Evolutionary conservation across 2,888 invertebrate species (phyloP), one percentile per base, ranked within the genome.

Genomic region (Hydropsyche betteni): DNA sequence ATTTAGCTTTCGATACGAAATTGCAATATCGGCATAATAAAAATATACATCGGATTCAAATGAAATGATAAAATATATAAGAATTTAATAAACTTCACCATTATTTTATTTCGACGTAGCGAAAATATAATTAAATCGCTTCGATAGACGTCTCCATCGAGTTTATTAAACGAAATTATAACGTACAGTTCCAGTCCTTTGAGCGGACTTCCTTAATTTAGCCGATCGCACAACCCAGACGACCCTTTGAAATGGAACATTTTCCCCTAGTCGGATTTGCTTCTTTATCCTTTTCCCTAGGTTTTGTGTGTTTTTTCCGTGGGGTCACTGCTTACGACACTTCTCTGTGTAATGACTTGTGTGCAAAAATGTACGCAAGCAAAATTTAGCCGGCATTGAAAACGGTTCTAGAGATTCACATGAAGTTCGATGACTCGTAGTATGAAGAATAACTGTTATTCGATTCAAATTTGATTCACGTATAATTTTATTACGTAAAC

Each of bases 141-240:
- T 44, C 3, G 44, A 24, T 44, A 44, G 44, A 10, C 44, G 10
- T 6, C 10, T 44, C 10, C 44, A 44, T 6, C 44, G 3, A 8
- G 6, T 44, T 44, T 44, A 44, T 44, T 44, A 44, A 44, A 8
- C 10, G 44, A 44, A 44, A 44, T 44, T 44, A 44, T 44, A 44
- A 10, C 44, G 44, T 44, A 44, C 44, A 44, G 44, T 44, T 58
- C 24, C 14, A n/a, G 53, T 14, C 58, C 58, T 58, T 58, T 8
- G 58, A 58, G 58, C 24, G 58, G 58, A 58, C 58, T 58, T 24
- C 24, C 58, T 58, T 58, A 58, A 58, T 58, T 58, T 24, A 14
- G 16, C 58, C 24, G 58, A 58, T 58, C 24, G 58, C 24, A 58
- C 14, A 24, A 24, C 58, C 16, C 24, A 58, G 58, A 58, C 58